A percentile compares a stretch with the other conserved stretches of the same genome.
Evolutionary conservation across 2,797 vertebrate species (phyloP).

Genomic region (Bradypodion pumilum): DNA sequence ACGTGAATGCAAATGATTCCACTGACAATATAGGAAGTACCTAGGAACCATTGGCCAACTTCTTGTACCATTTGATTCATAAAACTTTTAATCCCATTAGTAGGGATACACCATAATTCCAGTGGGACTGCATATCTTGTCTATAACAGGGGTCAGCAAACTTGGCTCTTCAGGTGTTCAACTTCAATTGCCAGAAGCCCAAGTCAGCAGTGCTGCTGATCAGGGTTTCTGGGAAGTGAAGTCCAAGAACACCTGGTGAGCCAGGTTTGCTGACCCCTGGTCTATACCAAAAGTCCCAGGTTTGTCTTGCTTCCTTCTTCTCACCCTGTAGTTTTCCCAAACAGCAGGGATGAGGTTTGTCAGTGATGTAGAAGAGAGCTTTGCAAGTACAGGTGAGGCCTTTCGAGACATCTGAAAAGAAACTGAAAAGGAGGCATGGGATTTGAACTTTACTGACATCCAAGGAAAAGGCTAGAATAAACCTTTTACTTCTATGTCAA

Average conservation of each 20-base stretch:
- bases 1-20: slow-evolving; percentile 31
- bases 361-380: neutral
- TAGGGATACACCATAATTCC: neutral
- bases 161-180: too few species aligned
- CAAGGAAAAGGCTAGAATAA: neutral
- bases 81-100: neutral
- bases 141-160: too few species aligned
- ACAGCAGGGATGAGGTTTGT: too few species aligned
- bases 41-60: neutral
- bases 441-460: neutral
- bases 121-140: neutral
- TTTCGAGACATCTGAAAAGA: neutral
- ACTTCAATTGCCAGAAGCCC: too few species aligned
- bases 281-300: neutral
- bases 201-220: too few species aligned
- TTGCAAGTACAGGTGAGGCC: neutral
- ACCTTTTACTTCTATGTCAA: neutral
- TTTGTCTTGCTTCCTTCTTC: neutral
- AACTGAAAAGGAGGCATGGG: neutral
- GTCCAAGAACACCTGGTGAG: too few species aligned
- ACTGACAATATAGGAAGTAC: neutral
- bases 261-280: too few species aligned
- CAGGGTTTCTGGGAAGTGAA: too few species aligned
- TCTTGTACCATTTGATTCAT: neutral
- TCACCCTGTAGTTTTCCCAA: neutral